Evolutionary conservation across 2,113 vertebrate species (phyloP), one percentile per base, ranked within the genome.

Genomic region (Forbesichthys agassizii): DNA sequence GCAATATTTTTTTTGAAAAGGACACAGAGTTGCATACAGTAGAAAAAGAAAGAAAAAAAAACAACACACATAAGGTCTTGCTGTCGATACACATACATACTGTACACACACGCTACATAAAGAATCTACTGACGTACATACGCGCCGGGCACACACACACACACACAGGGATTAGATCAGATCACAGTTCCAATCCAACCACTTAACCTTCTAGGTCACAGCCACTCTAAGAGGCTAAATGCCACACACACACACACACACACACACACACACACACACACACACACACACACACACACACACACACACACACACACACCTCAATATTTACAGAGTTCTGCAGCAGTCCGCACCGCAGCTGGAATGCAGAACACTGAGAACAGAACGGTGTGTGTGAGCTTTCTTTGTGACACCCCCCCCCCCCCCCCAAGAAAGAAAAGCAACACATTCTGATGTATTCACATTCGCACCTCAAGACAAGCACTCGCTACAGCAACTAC

Each of bases 291-390:
- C 14, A 63, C 62, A 64, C 66, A 68, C 66, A 77, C 77, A 48
- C 61, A 63, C 61, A 63, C 53, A 70, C 14, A 63, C 62, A 64
- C 66, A 68, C 66, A 77, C 67, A 68, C 18, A 47, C 6, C 75
- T 68, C 65, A 36, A 53, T 83, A 80, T 86, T 82, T 88, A 82
- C 74, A 49, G 62, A 87, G 75, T 74, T 80, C 80, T 83, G 83
- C 78, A n/a, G 75, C 85, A 75, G 71, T 13, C 27, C 27, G 2
- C 27, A 67, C 71, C 81, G 80, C 73, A 75, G 79, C 84, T 85
- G 82, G 87, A 88, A 87, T 81, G 83, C 81, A 65, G 54, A 54
- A 71, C 74, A 57, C 4, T 46, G 73, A 66, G 67, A 64, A 82
- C 71, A 78, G 4, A 42, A 6, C 7, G 7, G 4, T 5, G 36